Conservation (phyloP, 2,888 invertebrate species). For the Parapristionchus giblindavisi region DNA sequence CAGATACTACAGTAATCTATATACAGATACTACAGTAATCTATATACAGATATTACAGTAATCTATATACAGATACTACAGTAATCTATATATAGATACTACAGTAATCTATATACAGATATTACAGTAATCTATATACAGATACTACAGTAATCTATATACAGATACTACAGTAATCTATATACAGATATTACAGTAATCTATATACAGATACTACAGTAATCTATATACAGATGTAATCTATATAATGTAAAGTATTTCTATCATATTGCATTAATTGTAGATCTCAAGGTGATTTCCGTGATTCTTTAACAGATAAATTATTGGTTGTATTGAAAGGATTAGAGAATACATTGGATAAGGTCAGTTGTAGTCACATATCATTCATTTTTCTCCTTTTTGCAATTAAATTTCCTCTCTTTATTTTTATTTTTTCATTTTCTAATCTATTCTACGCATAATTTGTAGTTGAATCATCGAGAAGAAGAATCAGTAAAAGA, state of each 20-base stretch:
- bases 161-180: neutral
- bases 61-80: too few relatives aligned
- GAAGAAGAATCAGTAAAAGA: constrained; percentile 79
- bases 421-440: neutral
- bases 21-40: neutral
- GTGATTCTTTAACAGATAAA: constrained; percentile 89
- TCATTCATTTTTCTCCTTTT: neutral
- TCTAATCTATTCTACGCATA: constrained; percentile 25
- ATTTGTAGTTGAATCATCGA: constrained; percentile 74
- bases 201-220: neutral
- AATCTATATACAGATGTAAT: constrained; percentile 10
- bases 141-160: too few relatives aligned
- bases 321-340: constrained; percentile 88
- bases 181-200: constrained; percentile 27
- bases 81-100: constrained; percentile 13
- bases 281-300: constrained; percentile 82
- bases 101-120: too few relatives aligned
- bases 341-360: constrained; percentile 82
- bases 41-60: constrained; percentile 22
- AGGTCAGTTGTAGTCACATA: constrained; percentile 39
- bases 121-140: neutral
- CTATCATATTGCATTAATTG: too few relatives aligned
- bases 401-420: neutral
- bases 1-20: too few relatives aligned
- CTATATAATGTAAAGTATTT: constrained; percentile 16